These are phyloP conservation scores for Macrocentrus cingulum DNA, from an alignment of 1,140 invertebrate genomes.

Conservation along the genomic window DNA sequence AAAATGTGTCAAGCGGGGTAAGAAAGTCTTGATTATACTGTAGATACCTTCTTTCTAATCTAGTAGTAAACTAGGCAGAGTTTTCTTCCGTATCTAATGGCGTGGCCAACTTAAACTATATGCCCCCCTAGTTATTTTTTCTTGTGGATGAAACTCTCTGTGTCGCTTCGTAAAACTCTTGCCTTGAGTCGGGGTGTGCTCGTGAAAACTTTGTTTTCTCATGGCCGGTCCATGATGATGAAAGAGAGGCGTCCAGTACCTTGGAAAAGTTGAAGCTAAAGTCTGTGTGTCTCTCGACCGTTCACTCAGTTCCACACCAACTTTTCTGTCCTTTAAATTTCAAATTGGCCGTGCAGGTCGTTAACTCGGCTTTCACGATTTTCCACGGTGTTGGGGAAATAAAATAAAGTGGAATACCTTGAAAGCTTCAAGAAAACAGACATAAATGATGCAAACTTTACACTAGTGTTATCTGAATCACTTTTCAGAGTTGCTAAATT, in stretches of 20 bases:
- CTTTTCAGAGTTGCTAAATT: neutral
- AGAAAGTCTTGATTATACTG: no score
- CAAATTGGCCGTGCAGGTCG: slow-evolving; percentile 28
- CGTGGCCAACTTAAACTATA: slow-evolving; percentile 2
- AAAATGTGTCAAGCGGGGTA: no score
- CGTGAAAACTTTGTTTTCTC: slow-evolving; percentile 30
- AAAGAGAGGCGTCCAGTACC: slow-evolving; percentile 20
- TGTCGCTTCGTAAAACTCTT: no score
- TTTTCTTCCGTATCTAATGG: slow-evolving; percentile 8
- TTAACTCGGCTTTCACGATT: slow-evolving; percentile 29
- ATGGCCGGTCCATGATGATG: slow-evolving; percentile 22
- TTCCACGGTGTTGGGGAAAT: slow-evolving; percentile 10
- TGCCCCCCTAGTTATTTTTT: neutral
- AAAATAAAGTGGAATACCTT: slow-evolving; percentile 10
- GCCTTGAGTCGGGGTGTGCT: no score
- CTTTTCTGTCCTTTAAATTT: slow-evolving; percentile 32
- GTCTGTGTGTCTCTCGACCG: neutral
- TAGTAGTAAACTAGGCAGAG: slow-evolving; percentile 9
- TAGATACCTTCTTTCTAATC: no score
- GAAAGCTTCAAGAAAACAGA: neutral
- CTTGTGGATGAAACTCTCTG: slow-evolving; percentile 11
- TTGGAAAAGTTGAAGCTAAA: slow-evolving; percentile 11
- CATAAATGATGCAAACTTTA: slow-evolving; percentile 8
- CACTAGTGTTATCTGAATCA: neutral
- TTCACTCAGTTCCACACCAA: slow-evolving; percentile 14